phyloP scores from a whole-genome alignment of 2,797 vertebrate genomes.

The Ptychobarbus kaznakovi region DNA sequence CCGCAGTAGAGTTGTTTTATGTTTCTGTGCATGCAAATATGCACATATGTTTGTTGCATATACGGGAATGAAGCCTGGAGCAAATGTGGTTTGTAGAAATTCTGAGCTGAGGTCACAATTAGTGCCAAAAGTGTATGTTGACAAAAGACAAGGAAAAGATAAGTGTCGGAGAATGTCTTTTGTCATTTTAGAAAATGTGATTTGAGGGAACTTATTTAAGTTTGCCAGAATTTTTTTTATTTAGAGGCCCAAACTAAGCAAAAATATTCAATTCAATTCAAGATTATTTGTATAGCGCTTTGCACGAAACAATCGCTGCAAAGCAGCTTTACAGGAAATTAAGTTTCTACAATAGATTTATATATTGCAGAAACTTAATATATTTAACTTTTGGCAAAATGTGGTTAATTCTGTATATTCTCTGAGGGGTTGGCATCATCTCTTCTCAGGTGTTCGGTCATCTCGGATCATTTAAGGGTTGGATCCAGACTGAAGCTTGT shows the following conservation, averaged over 20 bases:
- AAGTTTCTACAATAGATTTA: no score
- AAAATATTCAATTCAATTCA: not conserved
- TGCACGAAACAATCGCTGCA: no score
- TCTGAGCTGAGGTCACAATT: constrained; percentile 8
- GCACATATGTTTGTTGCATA: constrained; percentile 15
- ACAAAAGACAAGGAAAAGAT: not conserved
- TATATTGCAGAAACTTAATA: no score
- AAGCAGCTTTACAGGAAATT: no score
- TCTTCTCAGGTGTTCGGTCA: no score
- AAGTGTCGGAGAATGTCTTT: not conserved
- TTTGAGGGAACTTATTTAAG: constrained; percentile 4
- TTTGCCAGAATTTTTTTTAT: not conserved
- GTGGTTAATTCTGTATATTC: no score
- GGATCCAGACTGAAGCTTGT: no score
- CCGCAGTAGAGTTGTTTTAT: not conserved
- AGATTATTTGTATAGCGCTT: no score
- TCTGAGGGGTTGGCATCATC: no score
- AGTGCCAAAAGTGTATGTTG: not conserved
- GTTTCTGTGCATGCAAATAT: not conserved
- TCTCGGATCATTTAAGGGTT: no score
- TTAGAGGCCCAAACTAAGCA: not conserved
- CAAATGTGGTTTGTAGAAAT: constrained; percentile 14
- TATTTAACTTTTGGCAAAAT: no score
- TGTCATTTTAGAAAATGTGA: not conserved
- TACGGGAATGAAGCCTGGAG: not conserved